Conservation (phyloP, 2,797 vertebrate genomes). For the Ctenopoma multispine region DNA sequence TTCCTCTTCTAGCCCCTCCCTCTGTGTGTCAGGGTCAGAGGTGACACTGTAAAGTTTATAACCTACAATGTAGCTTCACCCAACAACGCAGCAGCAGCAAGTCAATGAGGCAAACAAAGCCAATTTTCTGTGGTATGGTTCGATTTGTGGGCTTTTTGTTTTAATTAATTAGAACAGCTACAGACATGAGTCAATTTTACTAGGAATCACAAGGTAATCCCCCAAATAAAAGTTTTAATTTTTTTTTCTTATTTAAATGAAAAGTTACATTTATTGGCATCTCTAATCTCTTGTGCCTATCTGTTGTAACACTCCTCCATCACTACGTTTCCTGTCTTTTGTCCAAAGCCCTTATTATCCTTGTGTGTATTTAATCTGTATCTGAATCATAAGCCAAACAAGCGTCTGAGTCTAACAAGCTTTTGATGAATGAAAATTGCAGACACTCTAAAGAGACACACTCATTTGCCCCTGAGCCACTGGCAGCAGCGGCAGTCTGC, state of each 20-base stretch:
- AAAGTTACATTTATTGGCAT: constrained; percentile 42
- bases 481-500: constrained; percentile 65
- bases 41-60: constrained; percentile 68
- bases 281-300: constrained; percentile 58
- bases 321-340: constrained; percentile 68
- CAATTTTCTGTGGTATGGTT: constrained; percentile 26
- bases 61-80: constrained; percentile 58
- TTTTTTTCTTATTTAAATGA: constrained; percentile 25
- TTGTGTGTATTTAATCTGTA: constrained; percentile 69
- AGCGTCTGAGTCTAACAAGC: constrained; percentile 52
- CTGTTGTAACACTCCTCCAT: constrained; percentile 43
- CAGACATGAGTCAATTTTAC: constrained; percentile 35
- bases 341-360: constrained; percentile 69
- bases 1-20: constrained; percentile 10
- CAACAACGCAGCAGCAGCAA: constrained; percentile 36
- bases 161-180: constrained; percentile 11
- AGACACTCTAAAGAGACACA: constrained; percentile 60
- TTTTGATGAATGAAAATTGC: constrained; percentile 72
- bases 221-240: constrained; percentile 26
- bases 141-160: constrained; percentile 15
- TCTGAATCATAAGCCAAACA: constrained; percentile 74
- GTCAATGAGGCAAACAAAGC: not conserved
- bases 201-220: constrained; percentile 42
- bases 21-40: constrained; percentile 57
- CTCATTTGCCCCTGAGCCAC: constrained; percentile 67